These are phyloP conservation scores for Parazoanthus darwini DNA, from an alignment of 92 coral and sea anemone genomes.

Conservation along the genomic window DNA sequence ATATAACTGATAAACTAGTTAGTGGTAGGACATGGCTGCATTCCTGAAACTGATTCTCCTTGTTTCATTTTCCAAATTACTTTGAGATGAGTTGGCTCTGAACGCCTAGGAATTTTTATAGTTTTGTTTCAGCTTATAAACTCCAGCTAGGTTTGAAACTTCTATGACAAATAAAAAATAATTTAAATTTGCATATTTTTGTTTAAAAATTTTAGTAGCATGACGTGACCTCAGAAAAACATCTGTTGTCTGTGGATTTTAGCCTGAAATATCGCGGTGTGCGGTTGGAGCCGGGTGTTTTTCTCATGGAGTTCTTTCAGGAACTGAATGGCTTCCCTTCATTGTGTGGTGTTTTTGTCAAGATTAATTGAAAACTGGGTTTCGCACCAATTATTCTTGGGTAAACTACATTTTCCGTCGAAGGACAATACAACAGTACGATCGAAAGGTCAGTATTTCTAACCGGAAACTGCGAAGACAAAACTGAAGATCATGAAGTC, in stretches of 20 bases:
- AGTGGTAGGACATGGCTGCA: background rate
- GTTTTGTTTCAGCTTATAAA: background rate
- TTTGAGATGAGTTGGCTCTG: background rate
- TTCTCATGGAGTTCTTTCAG: background rate
- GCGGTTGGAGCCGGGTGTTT: background rate
- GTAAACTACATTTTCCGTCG: background rate
- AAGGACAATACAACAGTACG: background rate
- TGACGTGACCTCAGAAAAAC: background rate
- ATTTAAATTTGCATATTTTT: background rate
- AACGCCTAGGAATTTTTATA: background rate
- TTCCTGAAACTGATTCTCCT: background rate
- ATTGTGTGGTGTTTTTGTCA: background rate
- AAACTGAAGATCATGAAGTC: background rate
- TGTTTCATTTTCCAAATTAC: background rate
- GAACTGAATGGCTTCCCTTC: background rate
- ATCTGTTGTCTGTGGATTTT: slow-evolving; percentile 15
- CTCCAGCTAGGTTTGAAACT: background rate
- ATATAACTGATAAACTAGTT: background rate
- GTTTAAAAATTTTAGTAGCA: background rate
- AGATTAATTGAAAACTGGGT: background rate
- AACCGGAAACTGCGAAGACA: background rate
- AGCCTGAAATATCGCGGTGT: background rate
- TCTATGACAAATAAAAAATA: background rate
- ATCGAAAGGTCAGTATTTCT: slow-evolving; percentile 8
- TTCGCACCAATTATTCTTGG: background rate